Percentiles rank a stretch among this genome's conserved stretches.
Evolutionary conservation across 2,797 vertebrate species (phyloP).

Genomic region (Sitta carolinensis): DNA sequence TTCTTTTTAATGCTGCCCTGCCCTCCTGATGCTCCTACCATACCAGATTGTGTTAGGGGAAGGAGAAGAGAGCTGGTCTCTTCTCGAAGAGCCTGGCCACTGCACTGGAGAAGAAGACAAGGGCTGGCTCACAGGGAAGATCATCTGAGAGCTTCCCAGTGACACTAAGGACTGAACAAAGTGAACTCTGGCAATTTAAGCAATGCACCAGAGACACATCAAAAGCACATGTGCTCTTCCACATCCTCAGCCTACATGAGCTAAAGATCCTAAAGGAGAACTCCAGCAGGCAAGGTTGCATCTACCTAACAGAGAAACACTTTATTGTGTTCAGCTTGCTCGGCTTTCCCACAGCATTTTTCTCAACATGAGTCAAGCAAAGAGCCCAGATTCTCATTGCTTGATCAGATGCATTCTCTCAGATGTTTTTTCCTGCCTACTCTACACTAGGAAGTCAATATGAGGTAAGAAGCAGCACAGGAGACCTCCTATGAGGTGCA

Average conservation of each 20-base stretch:
- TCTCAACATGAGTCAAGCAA: not conserved
- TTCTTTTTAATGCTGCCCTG: not conserved
- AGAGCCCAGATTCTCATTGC: not conserved
- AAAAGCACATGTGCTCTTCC: not conserved
- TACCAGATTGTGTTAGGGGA: not conserved
- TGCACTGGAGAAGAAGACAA: not conserved
- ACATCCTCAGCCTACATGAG: not conserved
- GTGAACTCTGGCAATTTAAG: not conserved
- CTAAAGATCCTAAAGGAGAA: not conserved
- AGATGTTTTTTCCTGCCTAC: not conserved
- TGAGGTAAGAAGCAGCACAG: not conserved
- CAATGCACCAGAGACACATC: not conserved
- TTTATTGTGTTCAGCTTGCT: not conserved
- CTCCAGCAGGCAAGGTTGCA: not conserved
- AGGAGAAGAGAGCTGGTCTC: not conserved
- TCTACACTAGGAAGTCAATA: not conserved
- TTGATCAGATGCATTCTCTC: not conserved
- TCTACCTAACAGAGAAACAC: not conserved
- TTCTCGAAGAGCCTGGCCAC: not conserved
- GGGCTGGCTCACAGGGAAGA: not conserved
- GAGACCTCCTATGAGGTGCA: not conserved
- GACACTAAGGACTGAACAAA: not conserved
- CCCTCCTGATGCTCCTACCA: not conserved
- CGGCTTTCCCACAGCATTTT: not conserved
- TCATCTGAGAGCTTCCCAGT: not conserved